phyloP scores from a whole-genome alignment of 92 coral and sea anemone genomes.

The Epizoanthus stellaris region DNA sequence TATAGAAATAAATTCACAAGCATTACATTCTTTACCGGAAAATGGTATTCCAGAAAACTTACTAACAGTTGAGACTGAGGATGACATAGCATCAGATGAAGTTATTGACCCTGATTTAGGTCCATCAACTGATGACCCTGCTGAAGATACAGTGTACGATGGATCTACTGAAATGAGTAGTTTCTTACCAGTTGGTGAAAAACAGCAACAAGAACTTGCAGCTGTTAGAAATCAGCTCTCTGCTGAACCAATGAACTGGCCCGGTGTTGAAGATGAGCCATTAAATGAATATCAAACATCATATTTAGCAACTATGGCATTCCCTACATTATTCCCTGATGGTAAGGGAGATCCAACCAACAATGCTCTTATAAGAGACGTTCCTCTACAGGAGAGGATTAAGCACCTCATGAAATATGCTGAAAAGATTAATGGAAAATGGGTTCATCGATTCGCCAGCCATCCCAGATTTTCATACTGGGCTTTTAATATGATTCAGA shows the following conservation, averaged over 20 bases:
- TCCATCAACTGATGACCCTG: background rate
- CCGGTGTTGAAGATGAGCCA: slow-evolving; percentile 43
- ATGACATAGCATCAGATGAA: too few relatives aligned
- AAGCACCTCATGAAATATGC: slow-evolving; percentile 68
- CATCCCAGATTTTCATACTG: slow-evolving; percentile 76
- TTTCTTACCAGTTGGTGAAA: background rate
- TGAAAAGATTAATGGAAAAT: slow-evolving; percentile 48
- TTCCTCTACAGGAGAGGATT: slow-evolving; percentile 46
- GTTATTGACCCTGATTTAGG: too few relatives aligned
- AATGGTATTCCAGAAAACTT: slow-evolving; percentile 33
- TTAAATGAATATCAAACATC: too few relatives aligned
- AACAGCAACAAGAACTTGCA: slow-evolving; percentile 39
- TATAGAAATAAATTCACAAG: slow-evolving; percentile 13
- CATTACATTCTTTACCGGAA: slow-evolving; percentile 37
- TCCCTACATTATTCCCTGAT: slow-evolving; percentile 47
- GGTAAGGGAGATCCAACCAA: slow-evolving; percentile 66
- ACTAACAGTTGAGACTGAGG: slow-evolving; percentile 7
- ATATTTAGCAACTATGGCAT: too few relatives aligned
- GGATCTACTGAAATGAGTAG: background rate
- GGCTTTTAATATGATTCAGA: slow-evolving; percentile 72
- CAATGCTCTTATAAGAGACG: slow-evolving; percentile 50
- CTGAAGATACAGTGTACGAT: slow-evolving; percentile 33
- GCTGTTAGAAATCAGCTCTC: slow-evolving; percentile 46
- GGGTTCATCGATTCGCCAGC: slow-evolving; percentile 64
- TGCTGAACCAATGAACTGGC: slow-evolving; percentile 43